These are phyloP conservation scores for Teleopsis dalmanni DNA, from an alignment of 1,140 invertebrate species.

Conservation along the genomic window DNA sequence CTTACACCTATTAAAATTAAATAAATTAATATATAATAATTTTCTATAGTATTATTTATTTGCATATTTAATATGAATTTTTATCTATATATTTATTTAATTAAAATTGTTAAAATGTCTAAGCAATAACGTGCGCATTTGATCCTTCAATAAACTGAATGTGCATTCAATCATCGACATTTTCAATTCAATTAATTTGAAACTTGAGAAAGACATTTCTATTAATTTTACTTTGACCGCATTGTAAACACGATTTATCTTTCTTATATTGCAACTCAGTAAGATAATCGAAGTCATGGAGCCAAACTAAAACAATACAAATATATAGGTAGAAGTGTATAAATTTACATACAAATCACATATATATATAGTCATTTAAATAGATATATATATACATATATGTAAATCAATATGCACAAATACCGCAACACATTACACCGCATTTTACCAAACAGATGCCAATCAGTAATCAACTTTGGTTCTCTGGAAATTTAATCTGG, in stretches of 20 bases:
- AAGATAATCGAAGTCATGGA: conserved; percentile 11
- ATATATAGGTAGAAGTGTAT: conserved; percentile 4
- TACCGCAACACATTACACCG: not conserved
- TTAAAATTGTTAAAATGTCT: not conserved
- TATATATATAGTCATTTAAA: not conserved
- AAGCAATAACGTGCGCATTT: not conserved
- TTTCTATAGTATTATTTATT: too few relatives aligned
- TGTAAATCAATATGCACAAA: not conserved
- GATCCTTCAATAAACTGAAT: conserved; percentile 2
- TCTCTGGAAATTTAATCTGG: too few relatives aligned
- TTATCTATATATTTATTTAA: not conserved
- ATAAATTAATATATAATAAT: too few relatives aligned
- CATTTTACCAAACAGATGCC: conserved; percentile 4
- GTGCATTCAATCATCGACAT: not conserved
- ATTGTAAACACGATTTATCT: conserved; percentile 12
- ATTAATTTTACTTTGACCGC: conserved; percentile 6
- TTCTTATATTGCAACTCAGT: conserved; percentile 9
- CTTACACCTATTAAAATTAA: too few relatives aligned
- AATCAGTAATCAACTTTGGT: not conserved
- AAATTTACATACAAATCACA: not conserved
- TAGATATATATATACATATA: not conserved
- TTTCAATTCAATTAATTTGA: conserved; percentile 12
- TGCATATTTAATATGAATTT: not conserved
- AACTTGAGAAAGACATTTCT: conserved; percentile 11
- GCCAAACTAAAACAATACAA: conserved; percentile 5